Conservation (phyloP, 2,888 invertebrate species). For the Periphyllus acericola region DNA sequence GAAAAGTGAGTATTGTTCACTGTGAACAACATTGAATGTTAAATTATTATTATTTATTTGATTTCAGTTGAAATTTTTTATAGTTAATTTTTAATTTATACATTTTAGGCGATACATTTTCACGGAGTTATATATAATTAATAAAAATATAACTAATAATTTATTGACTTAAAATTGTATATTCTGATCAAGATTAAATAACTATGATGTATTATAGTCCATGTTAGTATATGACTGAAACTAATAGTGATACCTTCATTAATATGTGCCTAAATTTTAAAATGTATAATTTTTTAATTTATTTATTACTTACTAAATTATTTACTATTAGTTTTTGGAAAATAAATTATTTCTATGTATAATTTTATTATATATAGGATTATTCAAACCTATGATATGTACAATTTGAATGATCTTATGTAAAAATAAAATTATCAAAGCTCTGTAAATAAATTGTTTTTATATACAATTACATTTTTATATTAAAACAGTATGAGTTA, state of each 20-base stretch:
- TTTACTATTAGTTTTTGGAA: neutral
- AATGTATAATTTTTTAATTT: slow-evolving; percentile 1
- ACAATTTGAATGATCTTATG: neutral
- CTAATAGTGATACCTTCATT: slow-evolving; percentile 12
- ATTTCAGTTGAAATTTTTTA: neutral
- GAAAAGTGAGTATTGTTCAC: neutral
- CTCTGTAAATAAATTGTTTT: neutral
- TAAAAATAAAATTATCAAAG: neutral
- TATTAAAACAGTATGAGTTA: no score
- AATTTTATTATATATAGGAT: neutral
- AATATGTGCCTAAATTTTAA: neutral
- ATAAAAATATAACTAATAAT: neutral
- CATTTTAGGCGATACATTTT: neutral
- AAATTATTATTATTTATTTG: slow-evolving; percentile 14
- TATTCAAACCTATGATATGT: neutral
- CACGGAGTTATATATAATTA: neutral
- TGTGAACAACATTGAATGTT: slow-evolving; percentile 19
- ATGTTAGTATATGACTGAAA: slow-evolving; percentile 13
- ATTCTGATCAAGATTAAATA: neutral
- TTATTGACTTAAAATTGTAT: slow-evolving; percentile 5
- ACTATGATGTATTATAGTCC: neutral
- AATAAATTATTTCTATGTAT: slow-evolving; percentile 1
- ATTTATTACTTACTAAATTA: neutral
- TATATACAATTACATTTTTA: neutral
- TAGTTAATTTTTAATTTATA: slow-evolving; percentile 21